These are phyloP conservation scores for Polydrusus tereticollis DNA, from an alignment of 2,888 invertebrate species.

Conservation along the genomic window DNA sequence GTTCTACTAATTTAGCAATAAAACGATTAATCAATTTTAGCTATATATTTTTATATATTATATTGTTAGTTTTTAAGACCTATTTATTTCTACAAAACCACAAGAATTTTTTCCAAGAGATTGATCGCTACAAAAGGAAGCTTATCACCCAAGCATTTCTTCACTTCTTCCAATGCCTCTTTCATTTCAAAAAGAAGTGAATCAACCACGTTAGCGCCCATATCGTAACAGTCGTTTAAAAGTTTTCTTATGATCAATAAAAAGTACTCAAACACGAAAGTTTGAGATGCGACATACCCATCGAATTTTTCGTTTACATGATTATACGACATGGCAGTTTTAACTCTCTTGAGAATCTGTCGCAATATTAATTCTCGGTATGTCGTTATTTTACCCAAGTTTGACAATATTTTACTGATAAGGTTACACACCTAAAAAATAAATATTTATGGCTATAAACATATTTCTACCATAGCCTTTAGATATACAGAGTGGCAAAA, in stretches of 20 bases:
- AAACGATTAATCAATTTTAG: no score
- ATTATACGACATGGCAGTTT: conserved; percentile 3
- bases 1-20: no score
- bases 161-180: not conserved
- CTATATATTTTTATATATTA: no score
- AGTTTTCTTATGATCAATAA: conserved; percentile 1
- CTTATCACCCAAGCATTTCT: not conserved
- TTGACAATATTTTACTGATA: conserved; percentile 11
- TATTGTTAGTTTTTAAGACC: no score
- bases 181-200: conserved; percentile 3
- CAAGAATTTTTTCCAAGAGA: conserved; percentile 10
- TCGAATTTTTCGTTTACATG: conserved; percentile 7
- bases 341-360: conserved; percentile 6
- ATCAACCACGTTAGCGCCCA: not conserved
- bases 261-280: not conserved
- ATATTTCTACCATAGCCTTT: no score
- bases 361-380: not conserved
- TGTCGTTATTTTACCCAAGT: not conserved
- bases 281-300: not conserved
- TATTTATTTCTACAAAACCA: not conserved
- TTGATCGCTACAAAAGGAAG: not conserved
- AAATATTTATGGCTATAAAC: no score
- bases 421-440: conserved; percentile 3
- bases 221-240: not conserved
- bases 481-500: no score